These are phyloP conservation scores for Cyanocitta stelleri DNA, from an alignment of 2,113 vertebrate species.

Conservation along the genomic window DNA sequence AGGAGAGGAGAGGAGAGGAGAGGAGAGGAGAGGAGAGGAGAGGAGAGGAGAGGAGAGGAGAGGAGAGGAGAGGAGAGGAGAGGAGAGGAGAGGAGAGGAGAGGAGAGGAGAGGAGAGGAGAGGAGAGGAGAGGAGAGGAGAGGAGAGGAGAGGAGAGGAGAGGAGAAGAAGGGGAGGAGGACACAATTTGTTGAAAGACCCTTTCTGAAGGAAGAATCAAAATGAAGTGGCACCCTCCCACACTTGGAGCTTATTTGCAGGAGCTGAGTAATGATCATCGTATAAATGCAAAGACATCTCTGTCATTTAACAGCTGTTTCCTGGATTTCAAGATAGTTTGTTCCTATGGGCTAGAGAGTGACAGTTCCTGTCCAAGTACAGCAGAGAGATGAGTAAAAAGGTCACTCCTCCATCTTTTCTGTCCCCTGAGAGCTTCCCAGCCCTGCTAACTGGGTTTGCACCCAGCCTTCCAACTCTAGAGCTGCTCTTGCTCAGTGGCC, in stretches of 20 bases:
- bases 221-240: neutral
- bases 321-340: neutral
- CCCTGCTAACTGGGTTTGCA: neutral
- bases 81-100: neutral
- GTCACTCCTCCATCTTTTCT: neutral
- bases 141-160: too few species aligned
- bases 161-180: neutral
- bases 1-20: too few species aligned
- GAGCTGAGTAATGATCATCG: neutral
- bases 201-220: neutral
- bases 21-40: neutral
- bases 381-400: neutral
- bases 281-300: neutral
- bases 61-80: neutral
- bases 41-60: neutral
- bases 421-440: neutral
- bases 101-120: neutral
- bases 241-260: neutral
- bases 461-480: neutral
- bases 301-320: conserved; percentile 21
- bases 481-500: neutral
- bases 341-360: neutral
- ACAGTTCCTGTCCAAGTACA: neutral
- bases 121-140: neutral
- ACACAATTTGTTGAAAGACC: neutral